Percentiles rank a stretch among this genome's conserved stretches.
phyloP scores from a whole-genome alignment of 2,113 vertebrate genomes.

The Dasyurus viverrinus region DNA sequence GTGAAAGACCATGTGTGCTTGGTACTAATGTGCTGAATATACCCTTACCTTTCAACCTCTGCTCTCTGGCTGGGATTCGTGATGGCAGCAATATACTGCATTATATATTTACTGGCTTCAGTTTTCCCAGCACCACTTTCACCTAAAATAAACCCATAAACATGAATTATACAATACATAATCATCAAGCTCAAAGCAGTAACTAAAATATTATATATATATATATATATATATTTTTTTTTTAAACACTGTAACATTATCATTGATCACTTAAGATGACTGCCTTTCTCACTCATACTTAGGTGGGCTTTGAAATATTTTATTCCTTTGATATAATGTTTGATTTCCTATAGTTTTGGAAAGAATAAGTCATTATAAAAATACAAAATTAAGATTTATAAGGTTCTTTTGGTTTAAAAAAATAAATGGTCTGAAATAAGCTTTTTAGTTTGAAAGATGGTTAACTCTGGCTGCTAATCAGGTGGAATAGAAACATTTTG shows the following conservation, averaged over 20 bases:
- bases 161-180: slow-evolving; percentile 14
- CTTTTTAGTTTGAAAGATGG: slow-evolving; percentile 10
- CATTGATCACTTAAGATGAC: not conserved
- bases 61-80: slow-evolving; percentile 97
- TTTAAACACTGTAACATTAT: not conserved
- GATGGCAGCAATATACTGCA: slow-evolving; percentile 99
- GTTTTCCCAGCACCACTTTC: slow-evolving; percentile 99
- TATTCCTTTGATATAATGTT: not conserved
- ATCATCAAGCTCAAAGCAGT: not conserved
- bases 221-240: not conserved
- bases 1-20: not conserved
- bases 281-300: not conserved
- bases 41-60: slow-evolving; percentile 94
- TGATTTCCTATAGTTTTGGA: not conserved
- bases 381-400: slow-evolving; percentile 20
- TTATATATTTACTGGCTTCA: slow-evolving; percentile 99
- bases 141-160: slow-evolving; percentile 82
- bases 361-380: not conserved
- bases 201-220: not conserved
- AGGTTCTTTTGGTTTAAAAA: not conserved
- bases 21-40: not conserved
- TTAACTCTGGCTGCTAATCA: not conserved
- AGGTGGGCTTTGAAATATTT: slow-evolving; percentile 11
- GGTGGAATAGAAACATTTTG: not conserved
- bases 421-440: slow-evolving; percentile 14